Conservation (phyloP, 64 coral and sea anemone genomes). For the Stichodactyla helianthus region DNA sequence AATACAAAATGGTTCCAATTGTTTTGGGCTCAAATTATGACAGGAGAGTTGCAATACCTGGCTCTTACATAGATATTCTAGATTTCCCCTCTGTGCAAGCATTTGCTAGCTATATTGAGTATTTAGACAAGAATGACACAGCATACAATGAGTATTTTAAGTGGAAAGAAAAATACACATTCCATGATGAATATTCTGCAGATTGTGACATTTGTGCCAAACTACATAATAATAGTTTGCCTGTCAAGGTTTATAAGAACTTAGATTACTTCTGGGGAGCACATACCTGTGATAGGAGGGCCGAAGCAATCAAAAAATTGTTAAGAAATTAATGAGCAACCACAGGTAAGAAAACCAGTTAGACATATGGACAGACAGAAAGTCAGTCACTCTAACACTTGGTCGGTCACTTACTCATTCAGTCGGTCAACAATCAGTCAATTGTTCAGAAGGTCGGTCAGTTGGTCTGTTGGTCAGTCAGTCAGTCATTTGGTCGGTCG, state of each 20-base stretch:
- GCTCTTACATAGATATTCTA: constrained; percentile 42
- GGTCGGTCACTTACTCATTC: too few species aligned
- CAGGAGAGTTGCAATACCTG: constrained; percentile 29
- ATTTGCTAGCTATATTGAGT: constrained; percentile 30
- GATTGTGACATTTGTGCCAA: constrained; percentile 32
- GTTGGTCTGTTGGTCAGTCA: too few species aligned
- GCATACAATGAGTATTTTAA: constrained; percentile 69
- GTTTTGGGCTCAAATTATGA: constrained; percentile 40
- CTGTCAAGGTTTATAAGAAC: constrained; percentile 10
- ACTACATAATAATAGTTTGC: constrained; percentile 36
- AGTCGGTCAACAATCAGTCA: too few species aligned
- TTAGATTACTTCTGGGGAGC: constrained; percentile 20
- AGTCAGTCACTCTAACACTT: too few species aligned
- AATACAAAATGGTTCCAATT: constrained; percentile 39
- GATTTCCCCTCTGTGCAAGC: constrained; percentile 15
- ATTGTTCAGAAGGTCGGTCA: too few species aligned
- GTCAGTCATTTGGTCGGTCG: too few species aligned
- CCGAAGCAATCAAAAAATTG: not conserved
- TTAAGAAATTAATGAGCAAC: not conserved
- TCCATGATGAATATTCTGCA: not conserved
- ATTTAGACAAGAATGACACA: constrained; percentile 46
- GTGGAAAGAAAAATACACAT: constrained; percentile 33
- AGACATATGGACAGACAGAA: too few species aligned
- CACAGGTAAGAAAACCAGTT: too few species aligned
- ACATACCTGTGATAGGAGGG: not conserved